Conservation (phyloP, 2,797 vertebrate genomes). For the Chaetodon trifasciatus region DNA sequence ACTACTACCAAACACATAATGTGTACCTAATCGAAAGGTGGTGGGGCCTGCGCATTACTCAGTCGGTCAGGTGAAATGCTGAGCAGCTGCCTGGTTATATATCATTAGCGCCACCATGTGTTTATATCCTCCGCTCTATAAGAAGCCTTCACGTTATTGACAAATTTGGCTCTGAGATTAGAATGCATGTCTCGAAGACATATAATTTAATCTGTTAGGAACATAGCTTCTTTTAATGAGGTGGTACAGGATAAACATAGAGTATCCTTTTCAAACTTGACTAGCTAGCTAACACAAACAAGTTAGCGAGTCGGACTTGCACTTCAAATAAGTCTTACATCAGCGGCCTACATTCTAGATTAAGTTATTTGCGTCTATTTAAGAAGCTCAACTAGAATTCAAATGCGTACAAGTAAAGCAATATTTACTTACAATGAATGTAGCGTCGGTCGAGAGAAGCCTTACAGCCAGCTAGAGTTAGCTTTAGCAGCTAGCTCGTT, state of each 20-base stretch:
- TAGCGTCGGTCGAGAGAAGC: constrained; percentile 37
- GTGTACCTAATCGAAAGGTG: not conserved
- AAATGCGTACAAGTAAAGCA: rapidly evolving
- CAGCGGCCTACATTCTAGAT: no score
- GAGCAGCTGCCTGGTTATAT: not conserved
- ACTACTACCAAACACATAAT: no score
- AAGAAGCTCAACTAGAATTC: rapidly evolving
- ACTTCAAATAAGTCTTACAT: not conserved
- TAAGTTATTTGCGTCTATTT: rapidly evolving
- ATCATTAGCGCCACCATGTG: not conserved
- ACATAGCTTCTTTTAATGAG: rapidly evolving
- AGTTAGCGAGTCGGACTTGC: not conserved
- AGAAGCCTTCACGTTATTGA: not conserved
- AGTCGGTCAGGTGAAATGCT: not conserved
- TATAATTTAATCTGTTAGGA: not conserved
- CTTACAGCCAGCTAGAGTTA: constrained; percentile 41
- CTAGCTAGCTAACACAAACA: not conserved
- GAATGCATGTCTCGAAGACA: not conserved
- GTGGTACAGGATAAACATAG: not conserved
- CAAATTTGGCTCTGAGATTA: not conserved
- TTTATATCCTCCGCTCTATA: not conserved
- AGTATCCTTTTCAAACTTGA: not conserved
- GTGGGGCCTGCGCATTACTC: not conserved
- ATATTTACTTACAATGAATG: constrained; percentile 62
- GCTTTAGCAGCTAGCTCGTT: constrained; percentile 55